Evolutionary conservation across 2,888 invertebrate species (phyloP).

Genomic region (Lithosia quadra): DNA sequence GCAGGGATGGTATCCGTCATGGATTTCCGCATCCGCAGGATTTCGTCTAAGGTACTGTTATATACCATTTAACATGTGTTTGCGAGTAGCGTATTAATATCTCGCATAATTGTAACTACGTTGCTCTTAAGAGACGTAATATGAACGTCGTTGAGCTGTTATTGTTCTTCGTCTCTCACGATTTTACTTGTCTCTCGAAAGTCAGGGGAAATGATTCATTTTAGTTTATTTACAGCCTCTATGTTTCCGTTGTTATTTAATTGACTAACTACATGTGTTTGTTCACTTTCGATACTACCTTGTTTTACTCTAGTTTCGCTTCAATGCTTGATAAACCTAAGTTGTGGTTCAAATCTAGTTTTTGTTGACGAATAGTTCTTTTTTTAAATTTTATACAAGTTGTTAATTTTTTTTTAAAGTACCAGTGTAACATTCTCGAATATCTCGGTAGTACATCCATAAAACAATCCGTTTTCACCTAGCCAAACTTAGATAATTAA

Average conservation of each 20-base stretch:
- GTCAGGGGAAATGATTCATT: slow-evolving; percentile 74
- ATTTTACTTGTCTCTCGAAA: slow-evolving; percentile 81
- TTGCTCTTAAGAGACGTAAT: slow-evolving; percentile 50
- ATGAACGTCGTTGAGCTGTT: slow-evolving; percentile 51
- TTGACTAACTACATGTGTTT: slow-evolving; percentile 47
- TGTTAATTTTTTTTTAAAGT: not conserved
- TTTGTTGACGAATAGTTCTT: too few relatives aligned
- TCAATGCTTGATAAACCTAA: slow-evolving; percentile 9
- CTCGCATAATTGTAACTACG: slow-evolving; percentile 39
- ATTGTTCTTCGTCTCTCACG: slow-evolving; percentile 78
- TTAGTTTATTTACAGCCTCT: slow-evolving; percentile 55
- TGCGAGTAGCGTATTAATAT: slow-evolving; percentile 39
- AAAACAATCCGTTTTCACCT: too few relatives aligned
- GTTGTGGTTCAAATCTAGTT: not conserved
- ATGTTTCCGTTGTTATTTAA: slow-evolving; percentile 57
- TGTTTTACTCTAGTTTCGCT: slow-evolving; percentile 2
- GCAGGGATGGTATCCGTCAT: too few relatives aligned
- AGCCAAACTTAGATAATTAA: too few relatives aligned
- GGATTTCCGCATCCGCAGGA: too few relatives aligned
- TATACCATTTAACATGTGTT: slow-evolving; percentile 47
- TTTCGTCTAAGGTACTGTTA: slow-evolving; percentile 28
- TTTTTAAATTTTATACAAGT: too few relatives aligned
- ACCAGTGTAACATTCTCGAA: not conserved
- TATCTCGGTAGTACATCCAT: too few relatives aligned
- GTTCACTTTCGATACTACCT: slow-evolving; percentile 47